Base-by-base conservation (phyloP, 2,113 vertebrate species). In the Oncorhynchus clarkii region DNA sequence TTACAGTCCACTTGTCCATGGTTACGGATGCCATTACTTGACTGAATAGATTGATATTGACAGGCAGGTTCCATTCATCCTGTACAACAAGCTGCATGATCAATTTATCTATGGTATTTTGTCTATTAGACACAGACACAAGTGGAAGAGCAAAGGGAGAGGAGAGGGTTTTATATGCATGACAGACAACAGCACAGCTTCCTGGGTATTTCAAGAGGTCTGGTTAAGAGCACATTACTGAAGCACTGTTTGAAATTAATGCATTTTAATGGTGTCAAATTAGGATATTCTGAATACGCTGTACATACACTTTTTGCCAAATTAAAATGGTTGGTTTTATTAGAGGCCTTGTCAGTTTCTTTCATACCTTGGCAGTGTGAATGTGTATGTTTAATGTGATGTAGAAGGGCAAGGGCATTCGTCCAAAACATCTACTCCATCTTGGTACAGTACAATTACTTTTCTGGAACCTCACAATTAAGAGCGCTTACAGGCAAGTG, bases 301-400 rank as follows among this genome's bases (percentile, higher is more conserved):
- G 91, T 92, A 90, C 72, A 91, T 90, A 91, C 84, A 84, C 79
- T 90, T 94, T 92, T 93, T 93, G 91, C 92, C 93, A 92, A 93
- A 91, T 88, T 80, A 82, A 89, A 88, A 87, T 73, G 76, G 71
- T 84, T 75, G 68, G 77, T 88, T 93, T 93, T 92, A 88, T 87
- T 91, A 90, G 77, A 88, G 29, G 65, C 18, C 67, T 86, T 75
- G 79, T 75, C 71, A 84, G 70, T 34, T 49, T 80, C 72, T 78
- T 51, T 82, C 71, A 48, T 84, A 73, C 70, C 78, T 80, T 85
- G 48, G 22, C n/a, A 8, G 29, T 62, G 14, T 78, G 9, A 62
- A 67, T 27, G 66, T 45, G 20, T 1, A 31, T 13, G 6, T 12
- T 54, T 70, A 7, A 34, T 31, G 76, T 49, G 27, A 60, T 82